Percentiles rank a stretch among this genome's conserved stretches.
phyloP scores from a whole-genome alignment of 2,113 vertebrate genomes.

The Entosphenus tridentatus region DNA sequence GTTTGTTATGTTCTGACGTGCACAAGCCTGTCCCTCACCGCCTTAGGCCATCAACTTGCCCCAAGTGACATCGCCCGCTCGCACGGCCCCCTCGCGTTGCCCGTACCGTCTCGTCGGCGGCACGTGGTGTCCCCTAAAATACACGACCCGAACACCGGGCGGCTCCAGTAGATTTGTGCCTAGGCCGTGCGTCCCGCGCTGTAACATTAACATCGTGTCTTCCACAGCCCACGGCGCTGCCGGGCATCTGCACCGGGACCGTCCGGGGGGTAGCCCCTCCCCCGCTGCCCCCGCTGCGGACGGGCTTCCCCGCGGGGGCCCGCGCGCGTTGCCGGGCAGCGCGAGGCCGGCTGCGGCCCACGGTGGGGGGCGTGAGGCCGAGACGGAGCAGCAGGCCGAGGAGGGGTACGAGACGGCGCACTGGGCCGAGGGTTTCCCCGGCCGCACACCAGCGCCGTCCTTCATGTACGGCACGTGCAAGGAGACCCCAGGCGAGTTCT shows the following conservation, averaged over 20 bases:
- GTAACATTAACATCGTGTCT: neutral
- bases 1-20: too few relatives aligned
- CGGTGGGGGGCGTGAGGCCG: neutral
- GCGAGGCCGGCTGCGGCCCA: neutral
- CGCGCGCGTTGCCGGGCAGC: neutral
- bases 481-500: neutral
- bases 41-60: too few relatives aligned
- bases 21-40: too few relatives aligned
- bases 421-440: neutral
- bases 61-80: too few relatives aligned
- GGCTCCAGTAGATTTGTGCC: constrained; percentile 1
- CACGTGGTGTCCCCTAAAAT: too few relatives aligned
- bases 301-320: neutral
- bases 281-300: neutral
- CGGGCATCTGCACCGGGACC: constrained; percentile 9
- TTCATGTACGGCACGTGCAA: neutral
- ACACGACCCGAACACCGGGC: neutral
- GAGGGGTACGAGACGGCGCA: neutral
- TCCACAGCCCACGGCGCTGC: neutral
- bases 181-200: constrained; percentile 9
- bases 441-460: neutral
- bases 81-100: too few relatives aligned
- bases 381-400: neutral
- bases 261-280: neutral
- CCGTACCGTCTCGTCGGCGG: too few relatives aligned